These are phyloP conservation scores for Lepus americanus DNA, from an alignment of 2,113 vertebrate species.

Conservation along the genomic window DNA sequence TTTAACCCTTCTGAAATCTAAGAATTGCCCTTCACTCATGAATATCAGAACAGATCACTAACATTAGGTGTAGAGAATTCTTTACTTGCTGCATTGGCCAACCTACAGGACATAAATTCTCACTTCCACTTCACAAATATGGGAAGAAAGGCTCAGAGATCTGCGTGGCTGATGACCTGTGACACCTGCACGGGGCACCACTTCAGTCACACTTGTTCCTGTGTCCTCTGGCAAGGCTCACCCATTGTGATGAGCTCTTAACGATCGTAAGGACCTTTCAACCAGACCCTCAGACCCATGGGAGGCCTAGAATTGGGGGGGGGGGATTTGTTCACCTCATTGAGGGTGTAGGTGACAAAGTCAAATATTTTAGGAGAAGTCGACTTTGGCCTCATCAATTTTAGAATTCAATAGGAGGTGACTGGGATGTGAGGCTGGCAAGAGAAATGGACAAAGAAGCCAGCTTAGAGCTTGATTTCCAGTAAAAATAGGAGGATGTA, in stretches of 20 bases:
- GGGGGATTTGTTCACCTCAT: neutral
- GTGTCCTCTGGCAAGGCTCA: neutral
- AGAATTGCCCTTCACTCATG: neutral
- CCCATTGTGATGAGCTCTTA: neutral
- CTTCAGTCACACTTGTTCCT: neutral
- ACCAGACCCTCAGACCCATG: conserved; percentile 14
- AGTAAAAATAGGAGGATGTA: neutral
- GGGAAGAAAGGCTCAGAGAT: neutral
- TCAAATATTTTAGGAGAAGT: conserved; percentile 15
- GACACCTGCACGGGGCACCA: neutral
- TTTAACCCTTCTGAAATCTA: neutral
- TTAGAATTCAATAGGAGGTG: neutral
- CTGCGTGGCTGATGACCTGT: neutral
- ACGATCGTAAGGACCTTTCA: neutral
- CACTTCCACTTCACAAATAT: neutral
- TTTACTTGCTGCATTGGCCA: neutral
- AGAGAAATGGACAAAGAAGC: neutral
- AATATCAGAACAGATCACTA: too few relatives aligned
- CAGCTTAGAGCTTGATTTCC: conserved; percentile 22
- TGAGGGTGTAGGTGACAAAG: neutral
- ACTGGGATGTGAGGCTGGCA: neutral
- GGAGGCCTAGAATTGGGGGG: neutral
- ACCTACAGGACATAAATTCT: neutral
- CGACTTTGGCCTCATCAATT: neutral
- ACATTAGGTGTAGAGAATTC: neutral